Percentiles rank a stretch among this genome's conserved stretches.
Conservation (phyloP, 2,113 vertebrate species). For the Thinocorus orbignyianus region DNA sequence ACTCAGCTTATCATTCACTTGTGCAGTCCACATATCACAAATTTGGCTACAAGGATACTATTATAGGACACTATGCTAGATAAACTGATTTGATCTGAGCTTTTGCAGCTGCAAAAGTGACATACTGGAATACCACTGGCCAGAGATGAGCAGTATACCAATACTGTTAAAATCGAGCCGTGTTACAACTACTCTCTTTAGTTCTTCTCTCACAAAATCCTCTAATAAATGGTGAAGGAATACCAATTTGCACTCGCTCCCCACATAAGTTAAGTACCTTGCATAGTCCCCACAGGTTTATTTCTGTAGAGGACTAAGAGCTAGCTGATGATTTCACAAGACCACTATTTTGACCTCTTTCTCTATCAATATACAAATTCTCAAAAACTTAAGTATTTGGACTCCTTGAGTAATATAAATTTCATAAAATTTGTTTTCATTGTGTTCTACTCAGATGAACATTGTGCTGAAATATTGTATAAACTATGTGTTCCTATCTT, state of each 20-base stretch:
- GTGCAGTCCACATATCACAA: background rate
- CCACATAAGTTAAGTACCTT: background rate
- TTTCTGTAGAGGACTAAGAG: background rate
- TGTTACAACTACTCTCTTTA: background rate
- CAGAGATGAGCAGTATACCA: background rate
- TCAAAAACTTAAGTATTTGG: background rate
- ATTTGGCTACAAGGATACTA: background rate
- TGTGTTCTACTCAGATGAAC: background rate
- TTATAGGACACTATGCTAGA: background rate
- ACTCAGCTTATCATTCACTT: background rate
- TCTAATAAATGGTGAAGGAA: background rate
- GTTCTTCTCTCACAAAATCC: background rate
- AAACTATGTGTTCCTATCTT: constrained; percentile 19
- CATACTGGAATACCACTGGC: background rate
- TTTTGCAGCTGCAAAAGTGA: background rate
- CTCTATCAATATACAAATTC: background rate
- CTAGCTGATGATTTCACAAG: background rate
- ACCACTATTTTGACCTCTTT: background rate
- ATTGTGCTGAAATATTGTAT: background rate
- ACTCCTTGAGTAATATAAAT: background rate
- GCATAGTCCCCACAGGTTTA: background rate
- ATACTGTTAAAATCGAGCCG: background rate
- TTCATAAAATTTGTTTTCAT: background rate
- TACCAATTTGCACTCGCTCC: background rate
- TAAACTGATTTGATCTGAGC: background rate